Conservation (phyloP, 2,888 invertebrate genomes). For the Drosophila atripex region DNA sequence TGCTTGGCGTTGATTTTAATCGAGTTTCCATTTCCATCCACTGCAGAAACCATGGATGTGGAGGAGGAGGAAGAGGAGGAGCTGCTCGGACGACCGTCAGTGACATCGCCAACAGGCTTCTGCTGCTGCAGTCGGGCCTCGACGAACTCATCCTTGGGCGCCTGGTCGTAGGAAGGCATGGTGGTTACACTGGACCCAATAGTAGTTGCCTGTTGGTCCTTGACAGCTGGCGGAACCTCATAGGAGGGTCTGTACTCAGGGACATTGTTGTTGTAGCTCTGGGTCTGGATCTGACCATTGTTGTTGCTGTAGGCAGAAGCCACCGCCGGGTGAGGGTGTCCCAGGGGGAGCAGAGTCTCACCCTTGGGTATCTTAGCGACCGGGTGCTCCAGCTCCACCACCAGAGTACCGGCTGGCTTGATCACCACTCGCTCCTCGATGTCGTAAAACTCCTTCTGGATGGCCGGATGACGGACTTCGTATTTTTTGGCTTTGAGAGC, state of each 20-base stretch:
- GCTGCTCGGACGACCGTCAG: conserved; percentile 46
- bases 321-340: conserved; percentile 81
- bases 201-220: conserved; percentile 64
- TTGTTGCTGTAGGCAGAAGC: conserved; percentile 71
- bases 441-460: conserved; percentile 87
- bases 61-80: conserved; percentile 1
- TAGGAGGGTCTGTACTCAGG: conserved; percentile 59
- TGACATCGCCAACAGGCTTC: conserved; percentile 43
- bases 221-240: conserved; percentile 39
- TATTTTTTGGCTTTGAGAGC: conserved; percentile 86
- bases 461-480: conserved; percentile 86
- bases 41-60: conserved; percentile 52
- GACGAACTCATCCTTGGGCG: conserved; percentile 64
- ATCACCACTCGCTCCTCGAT: conserved; percentile 87
- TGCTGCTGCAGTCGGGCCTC: conserved; percentile 69
- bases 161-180: conserved; percentile 72
- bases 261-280: conserved; percentile 52
- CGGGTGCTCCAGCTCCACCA: conserved; percentile 86
- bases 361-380: conserved; percentile 85
- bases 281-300: conserved; percentile 62
- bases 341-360: conserved; percentile 79
- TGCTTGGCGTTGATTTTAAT: conserved; percentile 67
- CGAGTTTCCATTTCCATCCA: conserved; percentile 72
- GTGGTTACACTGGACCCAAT: conserved; percentile 71
- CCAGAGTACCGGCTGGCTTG: conserved; percentile 86